Evolutionary conservation across 1,140 invertebrate species (phyloP).

Genomic region (Lamellibrachia luymesi): DNA sequence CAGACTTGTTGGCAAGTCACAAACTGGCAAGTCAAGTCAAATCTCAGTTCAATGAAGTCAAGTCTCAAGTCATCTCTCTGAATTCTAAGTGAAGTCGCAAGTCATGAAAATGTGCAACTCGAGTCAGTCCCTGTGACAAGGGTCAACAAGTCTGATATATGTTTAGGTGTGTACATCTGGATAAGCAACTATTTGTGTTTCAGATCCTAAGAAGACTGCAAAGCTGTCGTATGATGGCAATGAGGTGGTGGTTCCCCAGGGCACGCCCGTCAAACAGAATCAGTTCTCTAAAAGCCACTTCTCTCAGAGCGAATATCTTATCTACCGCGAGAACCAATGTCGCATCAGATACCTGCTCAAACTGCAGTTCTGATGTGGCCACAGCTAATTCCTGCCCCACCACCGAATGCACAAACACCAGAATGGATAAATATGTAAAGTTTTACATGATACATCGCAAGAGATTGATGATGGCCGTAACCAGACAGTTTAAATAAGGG

Average conservation of each 20-base stretch:
- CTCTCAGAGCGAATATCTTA: conserved; percentile 57
- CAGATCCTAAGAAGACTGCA: conserved; percentile 53
- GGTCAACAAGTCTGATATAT: too few relatives aligned
- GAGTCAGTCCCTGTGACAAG: too few relatives aligned
- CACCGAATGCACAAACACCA: neutral
- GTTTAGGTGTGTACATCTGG: too few relatives aligned
- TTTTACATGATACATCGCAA: neutral
- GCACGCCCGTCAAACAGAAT: conserved; percentile 44
- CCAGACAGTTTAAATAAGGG: neutral
- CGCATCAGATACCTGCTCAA: conserved; percentile 54
- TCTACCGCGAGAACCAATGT: conserved; percentile 57
- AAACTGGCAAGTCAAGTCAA: too few relatives aligned
- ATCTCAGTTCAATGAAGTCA: too few relatives aligned
- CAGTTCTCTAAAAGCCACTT: conserved; percentile 44
- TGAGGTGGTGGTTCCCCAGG: conserved; percentile 54
- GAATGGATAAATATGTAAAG: neutral
- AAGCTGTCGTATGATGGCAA: conserved; percentile 50
- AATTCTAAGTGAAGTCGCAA: too few relatives aligned
- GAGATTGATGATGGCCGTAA: neutral
- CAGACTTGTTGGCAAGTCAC: too few relatives aligned
- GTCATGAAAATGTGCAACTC: too few relatives aligned
- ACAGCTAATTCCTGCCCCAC: neutral
- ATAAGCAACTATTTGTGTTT: conserved; percentile 16
- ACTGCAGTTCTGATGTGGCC: conserved; percentile 36
- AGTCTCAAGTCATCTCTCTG: too few relatives aligned